phyloP scores from a whole-genome alignment of 2,797 vertebrate species.

The Malacoraja senta region DNA sequence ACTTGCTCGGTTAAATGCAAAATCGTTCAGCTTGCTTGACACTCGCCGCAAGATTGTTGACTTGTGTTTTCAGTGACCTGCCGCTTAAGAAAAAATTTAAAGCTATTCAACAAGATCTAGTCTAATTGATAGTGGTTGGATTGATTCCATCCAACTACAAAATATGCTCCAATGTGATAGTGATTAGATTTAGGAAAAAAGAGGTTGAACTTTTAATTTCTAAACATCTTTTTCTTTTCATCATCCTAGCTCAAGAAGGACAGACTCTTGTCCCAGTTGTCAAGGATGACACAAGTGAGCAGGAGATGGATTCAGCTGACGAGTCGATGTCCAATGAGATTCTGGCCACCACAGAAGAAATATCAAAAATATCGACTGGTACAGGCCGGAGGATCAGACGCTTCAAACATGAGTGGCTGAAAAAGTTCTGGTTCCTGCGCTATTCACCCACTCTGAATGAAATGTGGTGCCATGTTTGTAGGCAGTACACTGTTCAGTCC shows the following conservation, averaged over 20 bases:
- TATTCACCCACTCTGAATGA: constrained; percentile 89
- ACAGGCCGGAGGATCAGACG: constrained; percentile 79
- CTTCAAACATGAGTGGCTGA: constrained; percentile 96
- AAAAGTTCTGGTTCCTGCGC: constrained; percentile 95
- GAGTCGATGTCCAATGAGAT: constrained; percentile 84
- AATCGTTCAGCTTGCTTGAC: background rate
- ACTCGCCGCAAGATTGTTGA: background rate
- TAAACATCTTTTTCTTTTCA: constrained; percentile 14
- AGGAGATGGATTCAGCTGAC: constrained; percentile 86
- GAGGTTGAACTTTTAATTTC: background rate
- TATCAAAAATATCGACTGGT: constrained; percentile 71
- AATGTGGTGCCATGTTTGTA: constrained; percentile 98
- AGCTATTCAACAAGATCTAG: background rate
- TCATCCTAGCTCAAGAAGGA: constrained; percentile 66
- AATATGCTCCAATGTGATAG: background rate
- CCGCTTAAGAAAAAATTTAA: background rate
- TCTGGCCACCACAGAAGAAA: constrained; percentile 72
- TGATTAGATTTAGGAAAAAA: background rate
- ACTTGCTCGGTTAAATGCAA: background rate
- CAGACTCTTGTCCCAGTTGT: constrained; percentile 71
- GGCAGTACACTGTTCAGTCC: constrained; percentile 92
- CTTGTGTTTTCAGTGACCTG: background rate
- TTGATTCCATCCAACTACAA: background rate
- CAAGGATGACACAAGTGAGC: constrained; percentile 80
- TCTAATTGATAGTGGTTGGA: background rate